phyloP scores from a whole-genome alignment of 2,797 vertebrate genomes.

The Protonibea diacanthus region DNA sequence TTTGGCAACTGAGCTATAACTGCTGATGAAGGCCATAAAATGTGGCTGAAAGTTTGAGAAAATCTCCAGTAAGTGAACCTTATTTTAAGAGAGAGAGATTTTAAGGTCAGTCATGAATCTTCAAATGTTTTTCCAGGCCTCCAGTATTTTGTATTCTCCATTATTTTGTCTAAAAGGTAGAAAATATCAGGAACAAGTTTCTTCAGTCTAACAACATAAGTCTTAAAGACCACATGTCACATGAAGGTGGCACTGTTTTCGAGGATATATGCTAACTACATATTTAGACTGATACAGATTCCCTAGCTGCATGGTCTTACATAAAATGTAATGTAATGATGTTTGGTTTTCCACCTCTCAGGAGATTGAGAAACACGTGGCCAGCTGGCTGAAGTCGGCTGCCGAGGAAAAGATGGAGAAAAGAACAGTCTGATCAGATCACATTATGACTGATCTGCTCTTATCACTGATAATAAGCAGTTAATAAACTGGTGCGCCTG shows the following conservation, averaged over 20 bases:
- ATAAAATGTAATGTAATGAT: background rate
- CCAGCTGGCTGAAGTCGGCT: slow-evolving; percentile 78
- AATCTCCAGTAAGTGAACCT: background rate
- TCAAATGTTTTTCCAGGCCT: too few relatives aligned
- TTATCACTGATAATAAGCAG: slow-evolving; percentile 53
- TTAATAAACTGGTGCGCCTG: slow-evolving; percentile 41
- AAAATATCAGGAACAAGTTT: background rate
- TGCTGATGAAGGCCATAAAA: background rate
- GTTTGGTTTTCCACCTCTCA: slow-evolving; percentile 41
- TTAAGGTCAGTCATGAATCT: too few relatives aligned
- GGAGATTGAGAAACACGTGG: slow-evolving; percentile 79
- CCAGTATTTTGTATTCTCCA: background rate
- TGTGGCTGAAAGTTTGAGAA: background rate
- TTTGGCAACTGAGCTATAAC: background rate
- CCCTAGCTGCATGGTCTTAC: background rate
- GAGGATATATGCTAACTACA: too few relatives aligned
- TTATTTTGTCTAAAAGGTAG: background rate
- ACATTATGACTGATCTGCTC: slow-evolving; percentile 39
- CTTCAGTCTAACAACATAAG: background rate
- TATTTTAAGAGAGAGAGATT: too few relatives aligned
- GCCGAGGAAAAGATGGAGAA: slow-evolving; percentile 47
- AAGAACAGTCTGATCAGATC: slow-evolving; percentile 31
- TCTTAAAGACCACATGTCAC: background rate
- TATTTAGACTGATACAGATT: background rate
- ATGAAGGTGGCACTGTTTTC: too few relatives aligned